A percentile compares a stretch with the other conserved stretches of the same genome.
phyloP scores from a whole-genome alignment of 2,797 vertebrate genomes.

The Pseudocheirus occidentalis region DNA sequence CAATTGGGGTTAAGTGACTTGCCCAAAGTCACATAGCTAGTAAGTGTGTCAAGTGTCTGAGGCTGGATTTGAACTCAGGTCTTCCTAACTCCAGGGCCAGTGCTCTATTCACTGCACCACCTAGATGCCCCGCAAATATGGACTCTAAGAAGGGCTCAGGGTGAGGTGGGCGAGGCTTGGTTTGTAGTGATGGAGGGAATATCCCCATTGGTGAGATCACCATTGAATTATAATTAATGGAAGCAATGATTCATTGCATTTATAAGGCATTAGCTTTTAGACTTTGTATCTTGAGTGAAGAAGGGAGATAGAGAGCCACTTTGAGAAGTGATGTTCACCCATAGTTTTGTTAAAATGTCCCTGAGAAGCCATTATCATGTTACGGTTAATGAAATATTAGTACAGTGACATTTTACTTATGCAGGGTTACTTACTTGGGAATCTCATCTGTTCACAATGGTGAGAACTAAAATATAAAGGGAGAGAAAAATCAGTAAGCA shows the following conservation, averaged over 20 bases:
- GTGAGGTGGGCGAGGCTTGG: neutral
- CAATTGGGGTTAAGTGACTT: too few species aligned
- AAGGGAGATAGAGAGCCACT: neutral
- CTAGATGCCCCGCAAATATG: too few species aligned
- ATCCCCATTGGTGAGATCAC: neutral
- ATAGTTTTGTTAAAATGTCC: constrained; percentile 1
- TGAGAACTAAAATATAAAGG: constrained; percentile 37
- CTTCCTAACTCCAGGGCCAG: too few species aligned
- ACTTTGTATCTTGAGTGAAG: neutral
- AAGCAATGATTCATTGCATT: neutral
- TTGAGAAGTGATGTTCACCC: neutral
- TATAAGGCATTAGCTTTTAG: neutral
- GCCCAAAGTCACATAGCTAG: too few species aligned
- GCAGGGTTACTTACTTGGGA: neutral
- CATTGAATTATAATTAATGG: neutral
- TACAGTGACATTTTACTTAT: neutral
- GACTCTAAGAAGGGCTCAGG: neutral
- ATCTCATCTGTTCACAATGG: neutral
- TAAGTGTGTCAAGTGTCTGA: too few species aligned
- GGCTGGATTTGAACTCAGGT: too few species aligned
- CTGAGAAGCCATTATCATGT: constrained; percentile 20
- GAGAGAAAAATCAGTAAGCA: neutral
- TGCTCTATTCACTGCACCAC: too few species aligned
- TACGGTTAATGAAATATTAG: constrained; percentile 38
- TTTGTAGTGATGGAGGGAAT: neutral